Base-by-base conservation (phyloP, 2,888 invertebrate genomes). In the Tachystola acroxantha region DNA sequence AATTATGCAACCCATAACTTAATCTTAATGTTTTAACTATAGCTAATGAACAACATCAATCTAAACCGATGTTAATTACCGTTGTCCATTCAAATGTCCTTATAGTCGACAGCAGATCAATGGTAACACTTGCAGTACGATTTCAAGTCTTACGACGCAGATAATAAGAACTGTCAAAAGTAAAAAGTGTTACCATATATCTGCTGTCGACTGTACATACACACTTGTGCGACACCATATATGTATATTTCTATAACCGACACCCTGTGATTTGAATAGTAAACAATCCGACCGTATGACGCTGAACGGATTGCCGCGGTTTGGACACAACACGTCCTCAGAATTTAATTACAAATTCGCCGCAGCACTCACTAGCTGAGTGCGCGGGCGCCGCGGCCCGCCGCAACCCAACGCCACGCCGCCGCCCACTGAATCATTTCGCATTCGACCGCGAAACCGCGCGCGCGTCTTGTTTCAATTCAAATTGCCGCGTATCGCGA, bases 391-490 rank as follows among this genome's bases (percentile, higher is more conserved):
- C 32, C 32, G 22, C 32, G 24, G 19, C 11, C 22, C 32, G 16
- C 24, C 36, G 10, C 10, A n/a, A n/a, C n/a, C n/a, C n/a, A n/a
- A n/a, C n/a, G n/a, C n/a, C n/a, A n/a, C n/a, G 26, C 28, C 9
- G 28, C 20, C n/a, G n/a, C 48, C 46, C 49, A 59, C 57, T 56
- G 58, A 57, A 64, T 68, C 84, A 84, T 64, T 82, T 63, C 51
- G 58, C 64, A 64, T 46, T 66, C 64, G 65, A 61, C 66, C 66
- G 65, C 66, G 65, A 65, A 60, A 67, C 65, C 57, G 69, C 75
- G 78, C 81, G 72, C 76, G 73, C 69, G 42, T 51, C 52, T 65
- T 64, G 57, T 65, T 69, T 62, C 55, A 63, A 62, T 63, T 57
- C 46, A 60, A 69, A 62, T 61, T 50, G 59, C 50, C 48, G 49